Evolutionary conservation across 2,113 vertebrate genomes (phyloP).

Genomic region (mouse (Mus musculus)): GRCm39 chr5:44130001-44130500

Average conservation of each 20-base stretch:
- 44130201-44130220: too few relatives aligned
- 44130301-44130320: background rate
- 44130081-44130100: background rate
- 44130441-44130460: background rate
- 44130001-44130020: background rate
- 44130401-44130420: background rate
- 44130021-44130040: background rate
- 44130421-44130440: background rate
- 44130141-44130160: background rate
- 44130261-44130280: background rate
- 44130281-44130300: background rate
- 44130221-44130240: background rate
- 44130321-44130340: background rate
- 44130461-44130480: too few relatives aligned
- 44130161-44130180: background rate
- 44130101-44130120: background rate
- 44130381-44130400: background rate
- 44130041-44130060: background rate
- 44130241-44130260: background rate
- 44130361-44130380: background rate
- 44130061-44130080: background rate
- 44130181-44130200: background rate
- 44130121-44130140: background rate
- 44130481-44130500: background rate
- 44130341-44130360: background rate